Evolutionary conservation across 2,797 vertebrate species (phyloP), one percentile per base, ranked within the genome.

Genomic region (Lithobates pipiens): DNA sequence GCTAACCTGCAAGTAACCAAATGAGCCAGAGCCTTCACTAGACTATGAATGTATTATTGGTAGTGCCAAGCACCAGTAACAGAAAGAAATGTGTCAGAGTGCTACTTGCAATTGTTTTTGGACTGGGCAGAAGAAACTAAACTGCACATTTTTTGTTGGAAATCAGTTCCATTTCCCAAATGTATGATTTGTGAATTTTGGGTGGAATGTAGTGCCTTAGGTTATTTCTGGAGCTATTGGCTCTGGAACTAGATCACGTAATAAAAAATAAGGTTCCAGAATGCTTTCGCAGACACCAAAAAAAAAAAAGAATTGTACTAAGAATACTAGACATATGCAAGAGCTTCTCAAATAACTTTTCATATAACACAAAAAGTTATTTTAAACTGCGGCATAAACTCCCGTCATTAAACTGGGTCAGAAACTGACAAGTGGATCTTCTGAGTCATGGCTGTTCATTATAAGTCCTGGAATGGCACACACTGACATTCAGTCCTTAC

Each of bases 381-480:
- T 78, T 72, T 77, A 61, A 39, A 78, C 54, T 23, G 3, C 25
- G 21, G 29, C 36, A 65, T 32, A 69, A 61, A 63, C 25, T 61
- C 34, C 46, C 34, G 42, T 85, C 65, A 32, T 63, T 79, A 79
- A 79, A 73, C 39, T 79, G 39, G n/a, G 69, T 85, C 83, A 85
- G 29, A 85, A 85, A 76, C 57, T 67, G 83, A 42, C 76, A 67
- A 69, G 50, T 44, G 1, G 50, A 85, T 73, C 10, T 78, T 84
- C 65, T 71, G 32, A 77, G 9, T 69, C 54, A 65, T 44, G 3
- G 25, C 23, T 15, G 82, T 76, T 85, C 83, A 85, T 79, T 79
- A 79, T 36, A 29, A 63, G 68, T 69, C 71, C 10, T 21, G 29
- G 44, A 76, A 78, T 63, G 39, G 83, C 36, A 34, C 13, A 34